Evolutionary conservation across 2,113 vertebrate species (phyloP).

Genomic region (Cercopithecus mona): DNA sequence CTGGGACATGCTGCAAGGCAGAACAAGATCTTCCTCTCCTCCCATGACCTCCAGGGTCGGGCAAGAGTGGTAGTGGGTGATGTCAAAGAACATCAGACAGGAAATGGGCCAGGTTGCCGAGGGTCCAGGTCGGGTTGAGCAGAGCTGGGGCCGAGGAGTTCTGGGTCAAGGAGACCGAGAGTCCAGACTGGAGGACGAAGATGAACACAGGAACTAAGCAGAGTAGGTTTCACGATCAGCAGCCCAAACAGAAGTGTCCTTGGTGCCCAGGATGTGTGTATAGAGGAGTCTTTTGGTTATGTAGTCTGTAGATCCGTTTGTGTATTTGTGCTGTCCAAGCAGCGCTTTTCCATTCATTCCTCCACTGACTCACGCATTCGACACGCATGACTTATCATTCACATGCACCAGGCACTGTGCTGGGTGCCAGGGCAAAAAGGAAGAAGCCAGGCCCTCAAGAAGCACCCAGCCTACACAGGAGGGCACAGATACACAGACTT

Average conservation of each 20-base stretch:
- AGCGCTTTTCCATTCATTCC: background rate
- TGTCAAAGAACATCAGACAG: background rate
- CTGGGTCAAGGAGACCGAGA: background rate
- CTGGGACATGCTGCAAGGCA: background rate
- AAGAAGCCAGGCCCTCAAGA: background rate
- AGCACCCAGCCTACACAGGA: background rate
- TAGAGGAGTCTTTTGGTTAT: background rate
- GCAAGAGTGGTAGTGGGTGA: background rate
- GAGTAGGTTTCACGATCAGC: background rate
- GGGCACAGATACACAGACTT: background rate
- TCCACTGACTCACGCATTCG: background rate
- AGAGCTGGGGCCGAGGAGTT: background rate
- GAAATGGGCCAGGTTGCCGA: background rate
- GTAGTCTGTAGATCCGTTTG: rapidly evolving
- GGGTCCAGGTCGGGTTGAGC: background rate
- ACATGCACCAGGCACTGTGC: rapidly evolving
- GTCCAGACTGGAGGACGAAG: background rate
- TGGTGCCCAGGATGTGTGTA: background rate
- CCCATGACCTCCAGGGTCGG: background rate
- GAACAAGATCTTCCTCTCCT: background rate
- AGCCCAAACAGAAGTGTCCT: background rate
- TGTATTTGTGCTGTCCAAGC: background rate
- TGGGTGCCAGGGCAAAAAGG: background rate
- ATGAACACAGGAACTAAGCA: background rate
- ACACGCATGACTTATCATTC: rapidly evolving